phyloP scores from a whole-genome alignment of 2,113 vertebrate genomes.

The Lepus europaeus region DNA sequence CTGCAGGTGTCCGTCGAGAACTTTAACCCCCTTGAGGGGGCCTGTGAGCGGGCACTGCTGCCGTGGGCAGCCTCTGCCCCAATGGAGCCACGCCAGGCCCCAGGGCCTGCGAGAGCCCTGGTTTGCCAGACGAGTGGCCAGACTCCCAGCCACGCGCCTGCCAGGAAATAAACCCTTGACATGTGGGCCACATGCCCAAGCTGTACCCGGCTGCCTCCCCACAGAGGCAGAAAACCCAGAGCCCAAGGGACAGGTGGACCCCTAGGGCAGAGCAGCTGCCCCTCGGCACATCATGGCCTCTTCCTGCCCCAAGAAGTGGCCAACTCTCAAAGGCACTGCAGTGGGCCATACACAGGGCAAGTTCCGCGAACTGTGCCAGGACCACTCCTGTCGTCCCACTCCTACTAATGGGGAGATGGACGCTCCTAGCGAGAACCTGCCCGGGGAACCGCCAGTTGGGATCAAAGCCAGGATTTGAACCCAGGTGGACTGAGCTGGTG shows the following conservation, averaged over 20 bases:
- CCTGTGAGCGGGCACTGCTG: neutral
- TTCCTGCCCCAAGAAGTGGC: too few relatives aligned
- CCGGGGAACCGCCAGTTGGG: neutral
- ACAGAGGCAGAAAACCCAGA: neutral
- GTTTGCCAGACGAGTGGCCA: slow-evolving; percentile 10
- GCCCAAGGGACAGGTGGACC: neutral
- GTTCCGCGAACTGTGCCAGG: neutral
- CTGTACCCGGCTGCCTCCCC: neutral
- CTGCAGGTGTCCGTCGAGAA: neutral
- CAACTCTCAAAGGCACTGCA: accelerated
- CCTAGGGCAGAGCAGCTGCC: neutral
- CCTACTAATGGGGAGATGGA: neutral
- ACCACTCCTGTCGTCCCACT: neutral
- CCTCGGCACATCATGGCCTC: neutral
- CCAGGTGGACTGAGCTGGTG: neutral
- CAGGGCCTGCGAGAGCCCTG: slow-evolving; percentile 46
- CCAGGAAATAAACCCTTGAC: slow-evolving; percentile 50
- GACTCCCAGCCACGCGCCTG: neutral
- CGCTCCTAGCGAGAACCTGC: neutral
- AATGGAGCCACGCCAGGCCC: neutral
- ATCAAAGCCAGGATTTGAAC: neutral
- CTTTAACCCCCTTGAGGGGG: neutral
- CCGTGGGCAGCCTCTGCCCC: neutral
- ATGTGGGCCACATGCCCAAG: neutral
- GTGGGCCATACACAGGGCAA: accelerated